These are phyloP conservation scores for Drosophila carrolli DNA, from an alignment of 1,140 invertebrate species.

Conservation along the genomic window DNA sequence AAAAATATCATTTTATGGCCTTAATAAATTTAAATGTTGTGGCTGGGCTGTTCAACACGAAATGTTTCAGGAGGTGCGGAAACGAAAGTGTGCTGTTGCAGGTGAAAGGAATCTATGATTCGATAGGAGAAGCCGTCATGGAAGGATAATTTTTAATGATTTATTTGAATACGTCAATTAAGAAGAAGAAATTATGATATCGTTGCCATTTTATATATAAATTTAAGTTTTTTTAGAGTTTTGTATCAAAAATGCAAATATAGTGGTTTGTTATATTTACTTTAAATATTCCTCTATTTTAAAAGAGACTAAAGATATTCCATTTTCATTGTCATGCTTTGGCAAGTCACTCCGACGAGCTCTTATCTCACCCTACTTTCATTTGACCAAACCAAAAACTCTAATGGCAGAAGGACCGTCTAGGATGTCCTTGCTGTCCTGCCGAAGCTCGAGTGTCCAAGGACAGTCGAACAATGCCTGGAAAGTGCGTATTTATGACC, in stretches of 20 bases:
- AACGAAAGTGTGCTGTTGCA: conserved; percentile 32
- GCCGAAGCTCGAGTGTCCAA: conserved; percentile 19
- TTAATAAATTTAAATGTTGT: conserved; percentile 79
- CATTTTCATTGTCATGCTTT: not conserved
- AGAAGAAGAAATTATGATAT: too few species aligned
- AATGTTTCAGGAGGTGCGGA: not conserved
- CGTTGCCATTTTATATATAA: too few species aligned
- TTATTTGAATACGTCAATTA: not conserved
- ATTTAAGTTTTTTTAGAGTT: too few species aligned
- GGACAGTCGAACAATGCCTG: conserved; percentile 12
- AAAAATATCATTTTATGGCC: conserved; percentile 76
- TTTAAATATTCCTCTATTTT: not conserved
- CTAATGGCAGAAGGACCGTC: conserved; percentile 4
- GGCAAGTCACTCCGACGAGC: not conserved
- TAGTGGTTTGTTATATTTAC: not conserved
- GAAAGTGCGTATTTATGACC: conserved; percentile 58
- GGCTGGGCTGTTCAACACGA: conserved; percentile 10
- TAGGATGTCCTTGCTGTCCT: conserved; percentile 23
- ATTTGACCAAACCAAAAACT: conserved; percentile 16
- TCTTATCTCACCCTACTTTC: conserved; percentile 4
- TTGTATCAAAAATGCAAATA: too few species aligned
- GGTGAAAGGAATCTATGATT: conserved; percentile 15
- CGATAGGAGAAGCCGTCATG: not conserved
- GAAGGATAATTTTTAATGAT: conserved; percentile 6
- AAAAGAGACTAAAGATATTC: not conserved